Evolutionary conservation across 2,113 vertebrate genomes (phyloP).

Genomic region (Amphilophus citrinellus): DNA sequence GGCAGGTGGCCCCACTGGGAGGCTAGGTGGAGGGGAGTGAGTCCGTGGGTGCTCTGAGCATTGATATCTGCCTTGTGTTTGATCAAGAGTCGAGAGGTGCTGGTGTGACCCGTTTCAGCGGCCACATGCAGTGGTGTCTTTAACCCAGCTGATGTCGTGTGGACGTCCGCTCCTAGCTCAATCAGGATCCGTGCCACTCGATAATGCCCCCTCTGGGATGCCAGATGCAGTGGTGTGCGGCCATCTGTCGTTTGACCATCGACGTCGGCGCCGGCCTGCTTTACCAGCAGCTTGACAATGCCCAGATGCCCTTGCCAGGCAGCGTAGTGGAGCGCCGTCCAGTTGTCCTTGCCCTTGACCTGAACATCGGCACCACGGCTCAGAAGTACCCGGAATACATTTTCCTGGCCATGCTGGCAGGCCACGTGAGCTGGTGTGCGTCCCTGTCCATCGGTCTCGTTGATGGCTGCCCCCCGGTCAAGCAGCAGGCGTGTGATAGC

Average conservation of each 20-base stretch:
- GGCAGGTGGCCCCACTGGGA: slow-evolving; percentile 86
- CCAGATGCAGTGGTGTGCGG: slow-evolving; percentile 91
- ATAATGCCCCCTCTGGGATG: slow-evolving; percentile 94
- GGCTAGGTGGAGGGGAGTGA: slow-evolving; percentile 90
- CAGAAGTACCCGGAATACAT: slow-evolving; percentile 89
- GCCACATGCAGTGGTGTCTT: slow-evolving; percentile 91
- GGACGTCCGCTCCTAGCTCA: slow-evolving; percentile 85
- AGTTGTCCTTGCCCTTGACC: slow-evolving; percentile 88
- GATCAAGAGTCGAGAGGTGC: slow-evolving; percentile 91
- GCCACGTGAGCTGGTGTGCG: slow-evolving; percentile 93
- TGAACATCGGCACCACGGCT: slow-evolving; percentile 86
- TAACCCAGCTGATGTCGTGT: slow-evolving; percentile 68
- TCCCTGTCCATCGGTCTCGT: slow-evolving; percentile 91
- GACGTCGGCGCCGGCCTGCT: slow-evolving; percentile 86
- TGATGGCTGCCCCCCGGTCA: slow-evolving; percentile 85
- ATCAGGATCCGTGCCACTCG: slow-evolving; percentile 92
- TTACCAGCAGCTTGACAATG: slow-evolving; percentile 92
- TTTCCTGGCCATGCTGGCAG: slow-evolving; percentile 95
- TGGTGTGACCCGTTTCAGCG: slow-evolving; percentile 93
- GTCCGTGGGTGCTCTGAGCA: slow-evolving; percentile 80
- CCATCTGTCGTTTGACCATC: slow-evolving; percentile 89
- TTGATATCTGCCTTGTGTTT: slow-evolving; percentile 86
- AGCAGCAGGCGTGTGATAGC: slow-evolving; percentile 89
- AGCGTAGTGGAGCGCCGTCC: slow-evolving; percentile 92
- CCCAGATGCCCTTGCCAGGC: slow-evolving; percentile 96